Evolutionary conservation across 2,888 invertebrate genomes (phyloP), one percentile per base, ranked within the genome.

Genomic region (Eueremaeus valkanovi): DNA sequence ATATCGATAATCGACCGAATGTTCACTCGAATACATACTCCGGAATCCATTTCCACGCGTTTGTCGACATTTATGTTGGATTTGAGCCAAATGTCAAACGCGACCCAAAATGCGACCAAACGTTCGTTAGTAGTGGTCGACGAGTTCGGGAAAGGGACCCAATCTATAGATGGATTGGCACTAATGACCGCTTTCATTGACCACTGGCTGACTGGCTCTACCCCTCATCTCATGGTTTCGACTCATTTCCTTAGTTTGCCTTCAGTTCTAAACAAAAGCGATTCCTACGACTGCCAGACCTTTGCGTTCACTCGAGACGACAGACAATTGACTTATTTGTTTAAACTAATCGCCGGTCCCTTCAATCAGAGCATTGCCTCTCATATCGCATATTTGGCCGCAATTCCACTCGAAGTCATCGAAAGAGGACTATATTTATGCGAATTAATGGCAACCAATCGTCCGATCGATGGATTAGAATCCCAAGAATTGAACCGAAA

Each of bases 101-200:
- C 91, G 3, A 83, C 92, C 1, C 86, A 88, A 79, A 88, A 88
- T 79, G 88, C 89, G 0, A 87, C 87, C 0, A 82, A 85, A 0
- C 84, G 85, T 77, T 92, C 93, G 0, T 84, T 96, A 3, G 86
- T 95, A 0, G 85, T 95, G 40, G 86, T 95, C 49, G 95, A 96
- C 84, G 95, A 95, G 85, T 93, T 95, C 85, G 95, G 94, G 3
- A 90, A 90, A 83, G 92, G 93, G 77, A 94, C 95, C 29, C 84
- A 87, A 0, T 87, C 89, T 82, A 84, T 87, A 2, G 93, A 93
- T 83, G 94, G 93, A 0, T 83, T 90, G 51, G 87, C 91, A 0
- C 83, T 95, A 42, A 84, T 93, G 27, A 87, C 88, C 0, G 88
- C 91, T 0, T 87, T 88, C 51, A 82, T 94, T 70, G 87, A 88